Conservation (phyloP, 2,113 vertebrate species). For the Chrysochloris asiatica region DNA sequence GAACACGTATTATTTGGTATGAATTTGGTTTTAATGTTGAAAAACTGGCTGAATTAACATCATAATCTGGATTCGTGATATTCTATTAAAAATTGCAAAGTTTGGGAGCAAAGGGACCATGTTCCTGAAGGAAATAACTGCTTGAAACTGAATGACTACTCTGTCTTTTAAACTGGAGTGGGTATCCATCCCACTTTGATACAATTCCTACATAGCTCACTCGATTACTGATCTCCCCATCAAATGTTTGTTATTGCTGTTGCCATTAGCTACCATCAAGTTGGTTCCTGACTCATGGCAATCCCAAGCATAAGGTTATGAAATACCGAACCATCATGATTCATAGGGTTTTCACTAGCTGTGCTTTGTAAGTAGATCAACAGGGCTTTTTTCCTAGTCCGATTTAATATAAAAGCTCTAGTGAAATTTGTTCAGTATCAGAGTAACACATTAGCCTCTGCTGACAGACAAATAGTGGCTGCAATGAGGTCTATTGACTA, state of each 20-base stretch:
- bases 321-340: not conserved
- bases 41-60: not conserved
- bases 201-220: rapidly evolving
- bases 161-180: not conserved
- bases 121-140: not conserved
- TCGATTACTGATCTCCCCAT: not conserved
- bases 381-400: not conserved
- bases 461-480: not conserved
- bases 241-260: not conserved
- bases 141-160: not conserved
- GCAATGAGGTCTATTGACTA: not conserved
- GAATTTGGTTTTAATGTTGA: not conserved
- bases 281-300: not conserved
- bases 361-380: not conserved
- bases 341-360: not conserved
- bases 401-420: not conserved
- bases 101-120: not conserved
- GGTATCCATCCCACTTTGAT: not conserved
- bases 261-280: not conserved
- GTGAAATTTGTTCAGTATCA: not conserved
- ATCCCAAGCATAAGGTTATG: not conserved
- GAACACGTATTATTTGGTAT: too few relatives aligned
- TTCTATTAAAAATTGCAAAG: not conserved
- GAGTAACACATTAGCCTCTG: not conserved
- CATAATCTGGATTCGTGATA: not conserved